phyloP scores from a whole-genome alignment of 2,797 vertebrate species.

The Sebastes miniatus region DNA sequence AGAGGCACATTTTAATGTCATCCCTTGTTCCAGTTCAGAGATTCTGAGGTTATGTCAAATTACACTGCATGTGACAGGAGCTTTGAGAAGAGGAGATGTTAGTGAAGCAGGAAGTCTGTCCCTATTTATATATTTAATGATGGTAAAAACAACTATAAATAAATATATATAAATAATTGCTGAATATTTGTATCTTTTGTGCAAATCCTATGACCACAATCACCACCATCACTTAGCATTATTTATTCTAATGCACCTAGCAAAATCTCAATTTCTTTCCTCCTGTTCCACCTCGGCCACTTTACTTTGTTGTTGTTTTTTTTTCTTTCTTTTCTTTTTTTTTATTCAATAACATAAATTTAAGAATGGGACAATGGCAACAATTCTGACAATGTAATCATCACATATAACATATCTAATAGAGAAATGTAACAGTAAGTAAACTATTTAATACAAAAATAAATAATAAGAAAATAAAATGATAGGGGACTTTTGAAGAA shows the following conservation, averaged over 20 bases:
- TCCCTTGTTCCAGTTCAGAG: background rate
- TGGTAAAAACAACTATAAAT: background rate
- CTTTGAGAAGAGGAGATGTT: background rate
- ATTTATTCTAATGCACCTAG: background rate
- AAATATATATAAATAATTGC: background rate
- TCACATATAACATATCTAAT: no score
- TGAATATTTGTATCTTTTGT: background rate
- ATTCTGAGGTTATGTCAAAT: no score
- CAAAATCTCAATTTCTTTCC: background rate
- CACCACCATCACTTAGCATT: background rate
- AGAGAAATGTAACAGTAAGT: no score
- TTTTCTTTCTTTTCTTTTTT: no score
- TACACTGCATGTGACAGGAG: no score
- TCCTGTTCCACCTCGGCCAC: background rate
- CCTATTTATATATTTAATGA: background rate
- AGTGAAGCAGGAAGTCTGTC: background rate
- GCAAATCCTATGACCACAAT: background rate
- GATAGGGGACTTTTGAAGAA: no score
- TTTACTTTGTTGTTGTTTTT: background rate
- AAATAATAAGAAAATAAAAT: background rate
- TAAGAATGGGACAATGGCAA: no score
- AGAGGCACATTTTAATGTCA: constrained; percentile 25
- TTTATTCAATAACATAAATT: no score
- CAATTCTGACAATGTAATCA: no score
- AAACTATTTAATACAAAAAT: background rate